A percentile compares a stretch with the other conserved stretches of the same genome.
phyloP scores from a whole-genome alignment of 2,113 vertebrate genomes.

The Macquaria ambigua region DNA sequence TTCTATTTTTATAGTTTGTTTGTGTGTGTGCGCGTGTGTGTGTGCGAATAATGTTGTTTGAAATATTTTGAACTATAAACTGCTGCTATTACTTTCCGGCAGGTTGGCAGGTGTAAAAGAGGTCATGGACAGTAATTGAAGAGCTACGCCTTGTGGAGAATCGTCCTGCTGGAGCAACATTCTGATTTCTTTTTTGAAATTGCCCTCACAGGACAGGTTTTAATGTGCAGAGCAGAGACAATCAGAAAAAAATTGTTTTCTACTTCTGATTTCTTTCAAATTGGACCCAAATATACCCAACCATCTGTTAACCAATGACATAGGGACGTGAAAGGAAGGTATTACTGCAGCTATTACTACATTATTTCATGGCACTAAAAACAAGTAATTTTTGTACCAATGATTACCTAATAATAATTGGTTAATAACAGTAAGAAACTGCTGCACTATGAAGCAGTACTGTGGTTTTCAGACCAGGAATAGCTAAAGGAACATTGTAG shows the following conservation, averaged over 20 bases:
- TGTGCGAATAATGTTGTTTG: too few relatives aligned
- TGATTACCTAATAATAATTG: constrained; percentile 10
- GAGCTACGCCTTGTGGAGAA: neutral
- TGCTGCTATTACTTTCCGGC: neutral
- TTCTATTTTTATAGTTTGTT: neutral
- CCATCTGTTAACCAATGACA: neutral
- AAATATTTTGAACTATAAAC: neutral
- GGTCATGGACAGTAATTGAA: neutral
- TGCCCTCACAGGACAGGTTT: neutral
- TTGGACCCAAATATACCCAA: neutral
- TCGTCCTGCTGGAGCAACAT: neutral
- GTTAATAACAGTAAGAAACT: neutral
- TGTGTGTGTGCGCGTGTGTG: too few relatives aligned
- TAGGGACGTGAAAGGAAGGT: neutral
- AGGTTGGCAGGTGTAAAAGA: neutral
- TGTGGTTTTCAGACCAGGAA: constrained; percentile 4
- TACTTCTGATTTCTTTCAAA: neutral
- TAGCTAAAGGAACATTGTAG: neutral
- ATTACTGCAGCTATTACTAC: constrained; percentile 2
- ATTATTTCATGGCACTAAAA: constrained; percentile 12
- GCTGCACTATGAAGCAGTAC: neutral
- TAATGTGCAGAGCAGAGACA: neutral
- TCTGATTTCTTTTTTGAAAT: neutral
- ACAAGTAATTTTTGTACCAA: neutral
- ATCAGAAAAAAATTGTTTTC: neutral